These are phyloP conservation scores for Carcharodon carcharias DNA, from an alignment of 2,797 vertebrate species.

Conservation along the genomic window DNA sequence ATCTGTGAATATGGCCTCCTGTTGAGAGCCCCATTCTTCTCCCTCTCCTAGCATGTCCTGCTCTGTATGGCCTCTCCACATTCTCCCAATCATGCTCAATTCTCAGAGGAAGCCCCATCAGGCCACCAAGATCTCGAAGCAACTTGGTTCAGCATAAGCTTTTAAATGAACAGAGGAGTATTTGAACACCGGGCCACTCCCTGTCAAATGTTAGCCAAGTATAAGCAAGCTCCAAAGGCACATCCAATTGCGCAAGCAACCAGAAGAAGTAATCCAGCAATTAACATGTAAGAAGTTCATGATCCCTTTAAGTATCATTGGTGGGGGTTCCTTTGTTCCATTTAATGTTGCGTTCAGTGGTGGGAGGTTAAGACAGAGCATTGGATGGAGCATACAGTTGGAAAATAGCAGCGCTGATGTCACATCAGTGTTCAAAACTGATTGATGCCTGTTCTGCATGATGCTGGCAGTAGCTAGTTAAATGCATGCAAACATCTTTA, in stretches of 20 bases:
- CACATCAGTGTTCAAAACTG: neutral
- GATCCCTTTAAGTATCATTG: neutral
- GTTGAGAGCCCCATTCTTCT: neutral
- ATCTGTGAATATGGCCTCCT: neutral
- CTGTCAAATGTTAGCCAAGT: neutral
- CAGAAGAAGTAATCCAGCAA: neutral
- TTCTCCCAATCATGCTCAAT: no score
- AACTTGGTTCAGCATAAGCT: no score
- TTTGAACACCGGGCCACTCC: neutral
- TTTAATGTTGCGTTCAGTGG: neutral
- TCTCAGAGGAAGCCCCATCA: no score
- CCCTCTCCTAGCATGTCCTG: neutral
- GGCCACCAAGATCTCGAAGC: no score
- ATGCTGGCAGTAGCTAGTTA: neutral
- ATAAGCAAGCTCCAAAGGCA: neutral
- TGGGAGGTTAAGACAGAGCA: neutral
- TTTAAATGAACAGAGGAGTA: neutral
- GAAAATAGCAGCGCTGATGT: no score
- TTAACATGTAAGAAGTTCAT: neutral
- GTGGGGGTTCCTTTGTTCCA: neutral
- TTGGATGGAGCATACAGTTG: no score
- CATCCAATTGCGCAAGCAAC: neutral
- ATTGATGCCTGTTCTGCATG: neutral
- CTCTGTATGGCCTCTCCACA: neutral
- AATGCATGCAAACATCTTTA: neutral